Percentiles rank a stretch among this genome's conserved stretches.
These are phyloP conservation scores for Chamaea fasciata DNA, from an alignment of 2,113 vertebrate genomes.

Conservation along the genomic window DNA sequence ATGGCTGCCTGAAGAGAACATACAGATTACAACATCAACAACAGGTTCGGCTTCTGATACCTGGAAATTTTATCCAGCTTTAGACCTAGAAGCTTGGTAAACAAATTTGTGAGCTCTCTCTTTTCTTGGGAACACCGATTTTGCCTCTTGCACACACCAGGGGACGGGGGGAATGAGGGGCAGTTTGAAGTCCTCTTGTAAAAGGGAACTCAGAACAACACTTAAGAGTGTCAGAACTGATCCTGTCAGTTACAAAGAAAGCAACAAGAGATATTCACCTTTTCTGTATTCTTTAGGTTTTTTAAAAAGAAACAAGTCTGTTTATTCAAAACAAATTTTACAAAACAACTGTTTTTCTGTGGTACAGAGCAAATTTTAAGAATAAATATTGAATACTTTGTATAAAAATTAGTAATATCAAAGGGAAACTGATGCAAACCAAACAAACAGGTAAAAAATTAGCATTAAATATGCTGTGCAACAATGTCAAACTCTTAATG, in stretches of 20 bases:
- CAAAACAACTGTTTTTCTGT: slow-evolving; percentile 60
- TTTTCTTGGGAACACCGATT: not conserved
- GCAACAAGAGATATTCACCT: not conserved
- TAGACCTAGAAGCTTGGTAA: not conserved
- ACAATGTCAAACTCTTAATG: slow-evolving; percentile 31
- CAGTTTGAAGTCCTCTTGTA: not conserved
- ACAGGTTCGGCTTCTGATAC: not conserved
- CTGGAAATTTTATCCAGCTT: not conserved
- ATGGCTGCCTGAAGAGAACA: not conserved
- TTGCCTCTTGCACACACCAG: not conserved
- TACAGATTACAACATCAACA: not conserved
- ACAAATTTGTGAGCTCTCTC: not conserved
- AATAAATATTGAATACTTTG: slow-evolving; percentile 72
- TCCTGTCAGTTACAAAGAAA: not conserved
- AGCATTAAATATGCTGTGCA: slow-evolving; percentile 65
- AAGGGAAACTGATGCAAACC: slow-evolving; percentile 67
- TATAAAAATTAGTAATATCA: slow-evolving; percentile 73
- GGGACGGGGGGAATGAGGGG: not conserved
- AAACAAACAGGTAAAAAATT: slow-evolving; percentile 61
- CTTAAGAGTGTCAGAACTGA: not conserved
- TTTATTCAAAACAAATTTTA: slow-evolving; percentile 77
- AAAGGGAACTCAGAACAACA: not conserved
- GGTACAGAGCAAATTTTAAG: slow-evolving; percentile 64
- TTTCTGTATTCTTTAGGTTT: not conserved
- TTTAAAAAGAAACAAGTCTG: slow-evolving; percentile 46